phyloP scores from a whole-genome alignment of 2,113 vertebrate genomes.

The Corvus moneduloides region DNA sequence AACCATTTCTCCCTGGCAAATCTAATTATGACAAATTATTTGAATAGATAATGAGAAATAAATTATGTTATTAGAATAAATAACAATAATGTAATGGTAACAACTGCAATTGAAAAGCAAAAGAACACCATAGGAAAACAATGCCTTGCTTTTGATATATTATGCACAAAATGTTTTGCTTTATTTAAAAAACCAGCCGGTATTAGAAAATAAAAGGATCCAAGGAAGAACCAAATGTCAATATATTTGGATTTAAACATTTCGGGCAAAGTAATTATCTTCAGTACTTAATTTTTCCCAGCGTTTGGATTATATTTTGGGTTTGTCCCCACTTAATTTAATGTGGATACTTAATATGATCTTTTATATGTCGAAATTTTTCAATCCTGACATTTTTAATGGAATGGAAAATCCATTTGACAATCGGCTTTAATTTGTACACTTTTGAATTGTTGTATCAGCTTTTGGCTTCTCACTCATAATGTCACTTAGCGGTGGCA shows the following conservation, averaged over 20 bases:
- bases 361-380: slow-evolving; percentile 51
- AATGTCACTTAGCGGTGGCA: slow-evolving; percentile 51
- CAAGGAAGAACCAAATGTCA: background rate
- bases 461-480: slow-evolving; percentile 58
- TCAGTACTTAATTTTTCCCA: background rate
- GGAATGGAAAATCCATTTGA: slow-evolving; percentile 61
- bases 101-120: background rate
- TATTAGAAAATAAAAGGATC: background rate
- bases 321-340: slow-evolving; percentile 27
- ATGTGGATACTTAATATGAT: slow-evolving; percentile 38
- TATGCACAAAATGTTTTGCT: background rate
- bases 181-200: background rate
- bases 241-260: background rate
- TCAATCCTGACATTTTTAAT: slow-evolving; percentile 56
- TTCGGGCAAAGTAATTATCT: background rate
- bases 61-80: background rate
- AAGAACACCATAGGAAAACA: background rate
- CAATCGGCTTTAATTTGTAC: slow-evolving; percentile 53
- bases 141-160: background rate
- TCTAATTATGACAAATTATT: background rate
- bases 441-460: slow-evolving; percentile 60
- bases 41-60: background rate
- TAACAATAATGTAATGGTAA: background rate
- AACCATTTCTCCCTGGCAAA: background rate
- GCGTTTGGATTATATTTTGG: background rate